A percentile compares a stretch with the other conserved stretches of the same genome.
Evolutionary conservation across 92 coral and sea anemone species (phyloP).

Genomic region (Phymanthus crucifer): DNA sequence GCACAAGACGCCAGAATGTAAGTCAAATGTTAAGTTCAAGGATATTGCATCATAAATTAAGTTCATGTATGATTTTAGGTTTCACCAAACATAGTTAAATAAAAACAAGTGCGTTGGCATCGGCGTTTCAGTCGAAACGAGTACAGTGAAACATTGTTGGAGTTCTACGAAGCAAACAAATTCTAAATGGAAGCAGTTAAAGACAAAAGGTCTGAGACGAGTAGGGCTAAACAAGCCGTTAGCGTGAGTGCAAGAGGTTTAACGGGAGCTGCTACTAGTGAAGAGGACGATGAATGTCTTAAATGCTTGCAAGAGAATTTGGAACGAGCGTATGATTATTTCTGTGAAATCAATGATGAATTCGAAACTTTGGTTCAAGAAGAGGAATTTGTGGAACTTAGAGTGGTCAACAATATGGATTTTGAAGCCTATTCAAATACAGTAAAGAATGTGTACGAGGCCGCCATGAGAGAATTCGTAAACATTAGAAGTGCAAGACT

Average conservation of each 20-base stretch:
- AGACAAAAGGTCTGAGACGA: conserved; percentile 20
- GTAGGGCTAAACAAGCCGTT: conserved; percentile 38
- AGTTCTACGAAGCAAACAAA: conserved; percentile 10
- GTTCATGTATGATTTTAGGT: too few species aligned
- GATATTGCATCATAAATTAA: too few species aligned
- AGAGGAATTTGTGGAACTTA: conserved; percentile 17
- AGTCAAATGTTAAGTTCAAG: too few species aligned
- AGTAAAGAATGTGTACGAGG: conserved; percentile 27
- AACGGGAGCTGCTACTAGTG: conserved; percentile 7
- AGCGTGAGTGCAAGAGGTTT: conserved; percentile 29
- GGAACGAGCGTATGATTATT: conserved; percentile 27
- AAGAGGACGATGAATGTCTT: conserved; percentile 31
- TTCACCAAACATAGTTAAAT: too few species aligned
- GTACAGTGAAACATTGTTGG: background rate
- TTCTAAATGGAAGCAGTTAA: conserved; percentile 5
- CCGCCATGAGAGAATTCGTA: conserved; percentile 31
- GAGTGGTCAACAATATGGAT: conserved; percentile 6
- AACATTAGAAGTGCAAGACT: conserved; percentile 19
- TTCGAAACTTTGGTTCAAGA: conserved; percentile 21
- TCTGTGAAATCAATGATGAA: conserved; percentile 20
- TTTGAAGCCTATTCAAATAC: conserved; percentile 2
- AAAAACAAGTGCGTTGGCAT: too few species aligned
- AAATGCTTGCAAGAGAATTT: conserved; percentile 16
- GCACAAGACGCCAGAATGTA: too few species aligned
- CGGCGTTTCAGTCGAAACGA: background rate